Evolutionary conservation across 2,888 invertebrate genomes (phyloP).

Genomic region (Lepidochitona cinerea): DNA sequence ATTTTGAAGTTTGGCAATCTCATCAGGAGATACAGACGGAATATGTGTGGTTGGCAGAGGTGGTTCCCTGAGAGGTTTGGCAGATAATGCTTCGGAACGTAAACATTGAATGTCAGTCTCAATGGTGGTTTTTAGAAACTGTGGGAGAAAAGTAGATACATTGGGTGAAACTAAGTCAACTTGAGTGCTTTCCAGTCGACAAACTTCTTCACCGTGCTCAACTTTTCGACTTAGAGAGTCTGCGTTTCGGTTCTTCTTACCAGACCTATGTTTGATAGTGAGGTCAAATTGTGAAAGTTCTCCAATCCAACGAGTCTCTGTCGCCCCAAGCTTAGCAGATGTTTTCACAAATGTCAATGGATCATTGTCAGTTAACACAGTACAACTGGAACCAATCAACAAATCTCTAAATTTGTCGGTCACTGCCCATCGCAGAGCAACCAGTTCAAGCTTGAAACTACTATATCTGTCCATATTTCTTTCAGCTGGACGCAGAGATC

Average conservation of each 20-base stretch:
- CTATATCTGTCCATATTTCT: conserved; percentile 10
- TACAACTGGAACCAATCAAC: too few species aligned
- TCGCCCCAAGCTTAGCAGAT: background rate
- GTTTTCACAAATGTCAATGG: background rate
- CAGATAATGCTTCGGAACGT: too few species aligned
- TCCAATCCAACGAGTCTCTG: background rate
- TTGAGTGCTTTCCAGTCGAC: background rate
- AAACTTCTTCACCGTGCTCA: background rate
- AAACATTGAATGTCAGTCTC: too few species aligned
- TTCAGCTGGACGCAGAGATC: conserved; percentile 6
- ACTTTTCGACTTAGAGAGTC: background rate
- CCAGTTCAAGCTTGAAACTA: conserved; percentile 18
- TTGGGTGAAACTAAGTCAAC: too few species aligned
- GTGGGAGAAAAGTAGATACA: too few species aligned
- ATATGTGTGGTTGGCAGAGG: too few species aligned
- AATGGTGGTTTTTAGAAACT: too few species aligned
- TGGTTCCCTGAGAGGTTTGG: too few species aligned
- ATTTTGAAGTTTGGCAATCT: background rate
- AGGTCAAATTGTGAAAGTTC: background rate
- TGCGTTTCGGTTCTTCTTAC: background rate
- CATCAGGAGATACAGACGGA: background rate
- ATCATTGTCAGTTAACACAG: conserved; percentile 5
- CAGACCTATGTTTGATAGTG: background rate
- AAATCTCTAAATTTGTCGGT: too few species aligned
- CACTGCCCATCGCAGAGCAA: conserved; percentile 10